Evolutionary conservation across 2,888 invertebrate genomes (phyloP).

Genomic region (Chalcis sispes): DNA sequence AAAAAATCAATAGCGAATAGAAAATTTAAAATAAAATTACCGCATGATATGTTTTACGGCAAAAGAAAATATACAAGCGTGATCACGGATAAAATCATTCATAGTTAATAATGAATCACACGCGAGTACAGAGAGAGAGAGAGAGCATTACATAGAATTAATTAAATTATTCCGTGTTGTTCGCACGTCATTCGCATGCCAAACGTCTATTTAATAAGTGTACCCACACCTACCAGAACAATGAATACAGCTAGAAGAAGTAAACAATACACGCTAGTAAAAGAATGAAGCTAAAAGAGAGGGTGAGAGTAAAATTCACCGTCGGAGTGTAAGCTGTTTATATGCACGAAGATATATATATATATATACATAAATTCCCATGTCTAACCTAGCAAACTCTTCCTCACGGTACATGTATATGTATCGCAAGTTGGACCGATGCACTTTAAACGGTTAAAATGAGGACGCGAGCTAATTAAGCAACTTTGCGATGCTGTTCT

Average conservation of each 20-base stretch:
- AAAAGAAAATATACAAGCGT: no score
- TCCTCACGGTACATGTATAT: no score
- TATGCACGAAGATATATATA: no score
- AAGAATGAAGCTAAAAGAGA: conserved; percentile 20
- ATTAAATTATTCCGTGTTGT: neutral
- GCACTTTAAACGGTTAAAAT: neutral
- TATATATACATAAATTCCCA: no score
- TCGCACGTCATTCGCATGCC: neutral
- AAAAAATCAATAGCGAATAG: no score
- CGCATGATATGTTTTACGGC: no score
- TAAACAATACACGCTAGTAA: neutral
- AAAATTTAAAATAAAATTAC: no score
- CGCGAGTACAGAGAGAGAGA: no score
- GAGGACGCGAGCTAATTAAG: conserved; percentile 61
- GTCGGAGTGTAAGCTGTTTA: neutral
- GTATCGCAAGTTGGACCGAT: neutral
- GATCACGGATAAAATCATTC: no score
- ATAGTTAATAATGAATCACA: no score
- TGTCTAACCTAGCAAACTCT: neutral
- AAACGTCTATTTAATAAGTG: conserved; percentile 9
- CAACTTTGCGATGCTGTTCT: conserved; percentile 65
- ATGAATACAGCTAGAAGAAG: neutral
- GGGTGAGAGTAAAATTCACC: conserved; percentile 24
- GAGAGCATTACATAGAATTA: neutral
- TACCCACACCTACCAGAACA: neutral